Conservation (phyloP, 1,140 invertebrate genomes). For the Hyphantria cunea region DNA sequence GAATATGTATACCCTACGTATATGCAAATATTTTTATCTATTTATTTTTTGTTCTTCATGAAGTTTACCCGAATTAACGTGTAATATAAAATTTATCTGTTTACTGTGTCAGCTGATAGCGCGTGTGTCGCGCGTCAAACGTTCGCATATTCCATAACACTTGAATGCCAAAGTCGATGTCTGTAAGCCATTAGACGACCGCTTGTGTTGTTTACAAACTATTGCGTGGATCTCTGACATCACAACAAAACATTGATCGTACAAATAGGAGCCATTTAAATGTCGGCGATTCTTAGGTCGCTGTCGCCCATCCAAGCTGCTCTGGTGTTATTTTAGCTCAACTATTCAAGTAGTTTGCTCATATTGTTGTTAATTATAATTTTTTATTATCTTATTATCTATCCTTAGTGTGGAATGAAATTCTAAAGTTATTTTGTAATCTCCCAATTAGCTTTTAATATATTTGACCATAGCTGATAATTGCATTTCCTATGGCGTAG, state of each 20-base stretch:
- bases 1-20: conserved; percentile 41
- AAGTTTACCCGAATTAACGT: conserved; percentile 75
- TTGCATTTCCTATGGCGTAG: conserved; percentile 50
- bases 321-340: conserved; percentile 77
- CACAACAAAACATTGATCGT: conserved; percentile 75
- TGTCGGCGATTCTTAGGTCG: conserved; percentile 49
- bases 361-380: conserved; percentile 75
- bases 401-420: conserved; percentile 53
- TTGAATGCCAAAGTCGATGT: conserved; percentile 78
- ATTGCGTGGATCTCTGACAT: conserved; percentile 68
- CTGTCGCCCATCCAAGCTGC: conserved; percentile 70
- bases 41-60: conserved; percentile 68
- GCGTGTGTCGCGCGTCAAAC: conserved; percentile 34
- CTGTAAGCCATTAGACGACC: conserved; percentile 65
- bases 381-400: conserved; percentile 41
- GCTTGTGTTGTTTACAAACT: conserved; percentile 47
- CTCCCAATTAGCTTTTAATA: conserved; percentile 63
- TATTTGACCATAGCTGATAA: conserved; percentile 45
- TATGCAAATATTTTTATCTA: conserved; percentile 74
- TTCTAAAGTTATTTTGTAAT: conserved; percentile 62
- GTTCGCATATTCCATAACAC: conserved; percentile 59
- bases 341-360: conserved; percentile 77
- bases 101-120: conserved; percentile 44
- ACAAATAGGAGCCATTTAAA: conserved; percentile 75
- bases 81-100: conserved; percentile 54